Base-by-base conservation (phyloP, 2,888 invertebrate genomes). In the Choristoneura rosaceana region DNA sequence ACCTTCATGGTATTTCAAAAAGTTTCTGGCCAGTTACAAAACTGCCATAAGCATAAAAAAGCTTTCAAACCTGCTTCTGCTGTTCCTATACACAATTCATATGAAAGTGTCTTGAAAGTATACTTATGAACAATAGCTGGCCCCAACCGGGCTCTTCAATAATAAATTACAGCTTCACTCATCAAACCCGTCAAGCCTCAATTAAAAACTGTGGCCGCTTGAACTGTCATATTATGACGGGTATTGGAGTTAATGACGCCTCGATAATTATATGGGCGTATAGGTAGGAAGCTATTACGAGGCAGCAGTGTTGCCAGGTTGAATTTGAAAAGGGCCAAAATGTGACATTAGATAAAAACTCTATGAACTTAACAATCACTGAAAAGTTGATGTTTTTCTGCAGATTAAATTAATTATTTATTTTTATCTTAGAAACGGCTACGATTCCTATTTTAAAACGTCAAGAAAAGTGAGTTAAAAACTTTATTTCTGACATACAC, bases 231-330 rank as follows among this genome's bases (percentile, higher is more conserved):
- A 70, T 64, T 64, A 47, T 47, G 38, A 55, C 63, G 33, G 34
- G 34, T 38, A 60, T 38, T 17, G 58, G 33, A 63, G 55, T 45
- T 63, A 66, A 55, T 71, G 38, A 55, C 58, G 58, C 50, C 61
- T 52, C 52, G 63, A 71, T 71, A 68, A 71, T 68, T 68, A 67
- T 43, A 17, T 14, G 61, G 60, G 71, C 61, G 71, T 73, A 69
- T 74, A 70, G 78, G 78, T 76, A 83, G 83, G 85, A 84, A 80
- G 80, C 81, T 79, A 77, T 79, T 79, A 77, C 74, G 74, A 69
- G 77, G 71, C 60, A 76, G 73, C 78, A 38, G 38, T 38, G 38
- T 38, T 38, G 38, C 38, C 38, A 38, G 38, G 38, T 38, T 38
- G 38, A 38, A 38, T 38, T 38, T 38, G 38, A 38, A 38, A 38